Conservation (phyloP, 2,888 invertebrate species). For the Tetragnatha montana region DNA sequence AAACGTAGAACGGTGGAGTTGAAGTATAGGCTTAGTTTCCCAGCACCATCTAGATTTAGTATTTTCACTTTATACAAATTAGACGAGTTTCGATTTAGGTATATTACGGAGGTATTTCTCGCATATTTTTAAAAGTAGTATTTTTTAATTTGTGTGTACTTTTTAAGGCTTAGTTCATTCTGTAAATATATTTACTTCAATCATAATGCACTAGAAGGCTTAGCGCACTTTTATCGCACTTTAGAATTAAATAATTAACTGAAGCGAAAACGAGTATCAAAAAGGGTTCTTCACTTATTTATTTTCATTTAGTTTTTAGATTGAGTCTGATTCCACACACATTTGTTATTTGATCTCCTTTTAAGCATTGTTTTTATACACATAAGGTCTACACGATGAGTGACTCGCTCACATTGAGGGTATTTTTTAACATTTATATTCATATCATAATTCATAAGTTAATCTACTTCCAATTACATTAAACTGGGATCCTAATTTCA, state of each 20-base stretch:
- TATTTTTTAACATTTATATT: too few relatives aligned
- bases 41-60: conserved; percentile 28
- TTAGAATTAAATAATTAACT: conserved; percentile 19
- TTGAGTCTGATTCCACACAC: too few relatives aligned
- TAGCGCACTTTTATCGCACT: conserved; percentile 31
- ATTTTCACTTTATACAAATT: conserved; percentile 13
- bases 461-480: too few relatives aligned
- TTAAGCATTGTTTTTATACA: too few relatives aligned
- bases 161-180: conserved; percentile 21
- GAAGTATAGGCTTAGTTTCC: conserved; percentile 44
- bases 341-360: too few relatives aligned
- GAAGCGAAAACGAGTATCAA: conserved; percentile 29
- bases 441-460: too few relatives aligned
- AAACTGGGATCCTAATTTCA: too few relatives aligned
- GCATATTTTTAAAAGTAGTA: conserved; percentile 1
- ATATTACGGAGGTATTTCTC: not conserved
- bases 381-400: too few relatives aligned
- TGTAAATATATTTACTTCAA: conserved; percentile 38
- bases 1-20: conserved; percentile 46
- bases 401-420: too few relatives aligned
- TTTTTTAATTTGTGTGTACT: conserved; percentile 12
- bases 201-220: conserved; percentile 24
- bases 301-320: not conserved
- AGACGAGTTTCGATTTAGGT: conserved; percentile 18
- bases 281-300: conserved; percentile 19